phyloP scores from a whole-genome alignment of 2,888 invertebrate genomes.

The Calameuta idolon region DNA sequence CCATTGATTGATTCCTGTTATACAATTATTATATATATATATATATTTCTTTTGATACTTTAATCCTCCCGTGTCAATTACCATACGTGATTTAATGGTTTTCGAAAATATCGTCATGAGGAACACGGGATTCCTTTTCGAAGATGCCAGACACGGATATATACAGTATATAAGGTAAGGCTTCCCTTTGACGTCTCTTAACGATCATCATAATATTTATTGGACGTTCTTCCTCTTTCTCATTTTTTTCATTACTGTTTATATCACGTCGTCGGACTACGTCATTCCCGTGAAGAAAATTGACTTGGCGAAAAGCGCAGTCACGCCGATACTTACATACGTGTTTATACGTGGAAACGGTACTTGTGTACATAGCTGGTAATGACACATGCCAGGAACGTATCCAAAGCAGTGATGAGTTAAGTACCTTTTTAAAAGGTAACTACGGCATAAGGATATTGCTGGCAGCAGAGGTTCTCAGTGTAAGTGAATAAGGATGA shows the following conservation, averaged over 20 bases:
- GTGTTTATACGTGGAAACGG: conserved; percentile 5
- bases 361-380: background rate
- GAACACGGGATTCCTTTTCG: conserved; percentile 64
- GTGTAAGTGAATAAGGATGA: background rate
- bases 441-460: background rate
- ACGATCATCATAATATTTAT: background rate
- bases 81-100: conserved; percentile 47
- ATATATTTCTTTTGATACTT: background rate
- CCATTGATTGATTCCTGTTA: background rate
- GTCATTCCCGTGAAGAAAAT: conserved; percentile 2
- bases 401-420: background rate
- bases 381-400: conserved; percentile 3
- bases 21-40: background rate
- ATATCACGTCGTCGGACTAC: background rate
- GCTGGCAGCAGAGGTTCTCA: background rate
- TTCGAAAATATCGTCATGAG: conserved; percentile 65
- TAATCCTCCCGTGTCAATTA: background rate
- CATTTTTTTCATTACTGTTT: background rate
- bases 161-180: conserved; percentile 63
- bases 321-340: background rate
- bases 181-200: background rate
- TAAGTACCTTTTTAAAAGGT: background rate
- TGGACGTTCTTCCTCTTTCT: background rate
- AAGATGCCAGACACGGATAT: conserved; percentile 65
- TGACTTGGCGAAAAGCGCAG: conserved; percentile 15